Base-by-base conservation (phyloP, 2,888 invertebrate species). In the Sycophila texana region DNA sequence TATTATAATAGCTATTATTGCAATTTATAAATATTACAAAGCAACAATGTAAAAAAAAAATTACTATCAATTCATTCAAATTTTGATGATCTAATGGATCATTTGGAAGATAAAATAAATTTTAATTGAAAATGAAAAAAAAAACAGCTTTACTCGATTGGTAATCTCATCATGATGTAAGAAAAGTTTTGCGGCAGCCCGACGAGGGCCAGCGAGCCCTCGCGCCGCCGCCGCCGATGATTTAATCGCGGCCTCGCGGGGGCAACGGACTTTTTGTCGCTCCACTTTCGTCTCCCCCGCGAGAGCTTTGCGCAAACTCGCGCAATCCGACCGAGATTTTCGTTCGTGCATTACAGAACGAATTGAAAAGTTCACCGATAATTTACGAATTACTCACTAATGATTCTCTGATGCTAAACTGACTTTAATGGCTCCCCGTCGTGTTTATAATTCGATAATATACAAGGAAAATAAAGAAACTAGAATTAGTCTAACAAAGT, bases 261-360 rank as follows among this genome's bases (percentile, higher is more conserved):
- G 39, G 18, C 47, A 63, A 63, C 47, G 63, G 7, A 63, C 39
- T 63, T 63, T 63, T 63, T 18, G 26, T 30, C 39, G 49, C 61
- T 30, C 61, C 30, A 47, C 22, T 74, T 58, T 72, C 20, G 49
- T 4, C 22, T 47, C n/a, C 49, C 61, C n/a, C 55, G 49, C 57
- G 49, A 60, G 57, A 57, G 16, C 7, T 10, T 65, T 74, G 57
- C 22, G 47, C 57, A 74, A 66, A 4, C n/a, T n/a, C 57, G n/a
- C 47, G 26, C n/a, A 58, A 51, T 67, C 26, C 66, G 49, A 49
- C 30, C 55, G 49, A 58, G 55, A 49, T 67, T 74, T 20, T n/a
- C 39, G 20, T 5, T 1, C 51, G 60, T 53, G 14, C 53, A 22
- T 14, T 16, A 55, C 2, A 13, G 26, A 16, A 1, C 16, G 16